Base-by-base conservation (phyloP, 2,113 vertebrate genomes). In the Trochalopteron elliotii region DNA sequence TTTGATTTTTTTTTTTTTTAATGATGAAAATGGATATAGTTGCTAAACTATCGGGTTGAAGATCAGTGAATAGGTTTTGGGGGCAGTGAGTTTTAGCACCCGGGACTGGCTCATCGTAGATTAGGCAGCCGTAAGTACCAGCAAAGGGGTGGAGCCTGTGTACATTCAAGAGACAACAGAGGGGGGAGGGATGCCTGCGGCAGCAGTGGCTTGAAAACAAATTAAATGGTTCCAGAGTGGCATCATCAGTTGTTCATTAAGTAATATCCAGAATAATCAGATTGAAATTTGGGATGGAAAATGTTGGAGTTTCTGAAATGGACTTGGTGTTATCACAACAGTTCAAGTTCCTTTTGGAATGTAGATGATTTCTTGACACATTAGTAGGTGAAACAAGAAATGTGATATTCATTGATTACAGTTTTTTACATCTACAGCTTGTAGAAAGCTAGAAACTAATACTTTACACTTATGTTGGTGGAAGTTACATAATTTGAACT, bases 71-170 rank as follows among this genome's bases (percentile, higher is more conserved):
- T 22, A 67, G 75, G 39, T 68, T 56, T 75, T 35, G 35, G 53
- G 50, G 14, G 14, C 47, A 60, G 33, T n/a, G 77, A 39, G 6
- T 68, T 78, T 68, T 70, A 61, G 44, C 35, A 57, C 33, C 19
- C 18, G 71, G 74, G 33, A 6, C 9, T 23, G 28, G 21, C 22
- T 84, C 56, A 33, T 55, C 44, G 3, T 21, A 31, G 47, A 17
- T 84, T 90, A 52, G 74, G 49, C 65, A 47, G 44, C 60, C 2
- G 0, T 53, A 49, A 67, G 25, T 71, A 11, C 67, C 44, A 45
- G 64, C 0, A 2, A 61, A 77, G 3, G 37, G 59, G 45, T 69
- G 60, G 69, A 45, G 70, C 0, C 0, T 53, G 47, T 1, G 4
- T 57, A 7, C 40, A 20, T 37, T 37, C 13, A 30, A 12, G n/a